Conservation (phyloP, 1,140 invertebrate species). For the Kradibia gibbosae region DNA sequence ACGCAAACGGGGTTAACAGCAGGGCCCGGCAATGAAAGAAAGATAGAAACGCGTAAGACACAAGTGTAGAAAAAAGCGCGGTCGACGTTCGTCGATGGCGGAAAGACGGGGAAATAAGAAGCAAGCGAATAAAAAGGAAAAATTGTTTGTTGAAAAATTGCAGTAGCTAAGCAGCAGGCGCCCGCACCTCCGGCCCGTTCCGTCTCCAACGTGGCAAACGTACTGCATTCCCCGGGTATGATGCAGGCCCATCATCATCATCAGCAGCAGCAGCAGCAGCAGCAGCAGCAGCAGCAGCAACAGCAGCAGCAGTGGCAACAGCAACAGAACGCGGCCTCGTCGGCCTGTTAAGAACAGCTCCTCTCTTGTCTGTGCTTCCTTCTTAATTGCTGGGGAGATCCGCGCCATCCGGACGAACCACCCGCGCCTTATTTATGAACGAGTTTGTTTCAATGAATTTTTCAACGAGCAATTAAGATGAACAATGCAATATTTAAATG, state of each 20-base stretch:
- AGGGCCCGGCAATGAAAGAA: too few species aligned
- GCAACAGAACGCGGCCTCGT: slow-evolving; percentile 62
- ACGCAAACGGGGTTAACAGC: too few species aligned
- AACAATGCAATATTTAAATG: not conserved
- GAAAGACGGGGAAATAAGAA: not conserved
- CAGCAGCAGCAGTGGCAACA: slow-evolving; percentile 54
- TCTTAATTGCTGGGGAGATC: slow-evolving; percentile 27
- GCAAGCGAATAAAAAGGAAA: slow-evolving; percentile 49
- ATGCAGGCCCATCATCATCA: not conserved
- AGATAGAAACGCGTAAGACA: too few species aligned
- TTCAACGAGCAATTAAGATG: too few species aligned
- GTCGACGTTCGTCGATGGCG: not conserved
- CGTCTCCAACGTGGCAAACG: slow-evolving; percentile 60
- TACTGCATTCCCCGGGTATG: slow-evolving; percentile 50
- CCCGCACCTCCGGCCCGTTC: slow-evolving; percentile 65
- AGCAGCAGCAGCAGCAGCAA: not conserved
- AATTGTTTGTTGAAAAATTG: slow-evolving; percentile 59
- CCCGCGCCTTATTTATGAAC: slow-evolving; percentile 45
- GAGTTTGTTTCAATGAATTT: slow-evolving; percentile 7
- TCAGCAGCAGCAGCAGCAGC: slow-evolving; percentile 60
- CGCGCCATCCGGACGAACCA: slow-evolving; percentile 36
- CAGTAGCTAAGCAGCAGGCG: slow-evolving; percentile 69
- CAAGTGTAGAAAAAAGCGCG: too few species aligned
- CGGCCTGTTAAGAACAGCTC: slow-evolving; percentile 59
- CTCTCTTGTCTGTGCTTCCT: slow-evolving; percentile 48